Base-by-base conservation (phyloP, 2,888 invertebrate genomes). In the Pherbina coryleti region DNA sequence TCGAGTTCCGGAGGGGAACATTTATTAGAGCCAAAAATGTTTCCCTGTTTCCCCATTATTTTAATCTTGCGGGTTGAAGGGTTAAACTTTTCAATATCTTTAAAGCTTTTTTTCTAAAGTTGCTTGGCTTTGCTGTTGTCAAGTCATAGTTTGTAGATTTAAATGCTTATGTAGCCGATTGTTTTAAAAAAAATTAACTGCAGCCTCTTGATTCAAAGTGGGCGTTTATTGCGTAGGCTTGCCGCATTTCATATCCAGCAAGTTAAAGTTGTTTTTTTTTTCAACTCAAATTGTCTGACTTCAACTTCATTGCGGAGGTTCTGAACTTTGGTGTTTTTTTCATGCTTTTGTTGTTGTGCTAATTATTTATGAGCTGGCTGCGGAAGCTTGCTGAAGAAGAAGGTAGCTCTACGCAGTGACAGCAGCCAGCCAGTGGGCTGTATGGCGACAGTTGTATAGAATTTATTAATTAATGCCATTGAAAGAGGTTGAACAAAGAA, bases 201-300 rank as follows among this genome's bases (percentile, higher is more conserved):
- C 67, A 67, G 19, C 2, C 67, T 67, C 49, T 67, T 67, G 0
- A 67, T 25, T 17, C 49, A 14, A 44, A 67, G 67, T 67, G 44
- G 67, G 67, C 49, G 49, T 67, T 49, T 22, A 49, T 49, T 67
- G 67, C 37, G 66, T 37, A 44, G 67, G 67, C 14, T 49, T 37
- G n/a, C 37, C n/a, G 19, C 60, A 28, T 9, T 1, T 17, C 25
- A 60, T 17, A 28, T 14, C 19, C 55, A 55, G 5, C 60, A 14
- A 5, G 14, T 60, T 28, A 17, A 25, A 22, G 9, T 2, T 60
- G 7, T 60, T 22, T 60, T 60, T 28, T 17, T 60, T 44, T 44
- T 44, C 14, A 44, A 44, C 11, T 44, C 44, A 44, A 1, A 44
- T 14, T 11, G 44, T 1, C 14, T 44, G 14, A 2, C 44, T 44